phyloP scores from a whole-genome alignment of 1,140 invertebrate genomes.

The Helicorthomorpha holstii region DNA sequence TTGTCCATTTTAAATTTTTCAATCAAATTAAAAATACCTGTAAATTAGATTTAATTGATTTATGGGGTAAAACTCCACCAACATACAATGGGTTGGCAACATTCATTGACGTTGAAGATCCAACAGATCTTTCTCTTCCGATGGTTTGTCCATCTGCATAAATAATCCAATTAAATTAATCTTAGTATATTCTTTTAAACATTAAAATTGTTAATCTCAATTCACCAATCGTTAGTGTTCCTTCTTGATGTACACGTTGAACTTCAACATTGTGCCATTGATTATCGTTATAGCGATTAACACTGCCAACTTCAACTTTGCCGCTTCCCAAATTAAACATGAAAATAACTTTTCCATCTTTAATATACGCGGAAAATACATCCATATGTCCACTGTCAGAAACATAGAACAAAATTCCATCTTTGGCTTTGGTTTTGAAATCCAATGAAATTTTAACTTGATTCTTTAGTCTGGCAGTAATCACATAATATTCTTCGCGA shows the following conservation, averaged over 20 bases:
- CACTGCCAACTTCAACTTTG: slow-evolving; percentile 35
- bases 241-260: slow-evolving; percentile 24
- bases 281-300: slow-evolving; percentile 52
- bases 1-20: background rate
- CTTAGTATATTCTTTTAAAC: no score
- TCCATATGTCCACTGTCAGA: slow-evolving; percentile 46
- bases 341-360: slow-evolving; percentile 52
- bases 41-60: background rate
- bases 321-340: slow-evolving; percentile 54
- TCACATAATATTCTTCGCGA: background rate
- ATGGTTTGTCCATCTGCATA: slow-evolving; percentile 45
- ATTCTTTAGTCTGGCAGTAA: background rate
- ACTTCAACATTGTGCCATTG: slow-evolving; percentile 65
- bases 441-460: slow-evolving; percentile 55
- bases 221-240: slow-evolving; percentile 20
- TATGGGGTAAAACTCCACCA: slow-evolving; percentile 42
- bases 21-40: background rate
- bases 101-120: slow-evolving; percentile 38
- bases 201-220: no score
- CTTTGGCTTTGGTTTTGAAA: slow-evolving; percentile 54
- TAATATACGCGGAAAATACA: slow-evolving; percentile 62
- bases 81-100: slow-evolving; percentile 54
- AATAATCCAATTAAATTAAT: no score
- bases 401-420: slow-evolving; percentile 76
- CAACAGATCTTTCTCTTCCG: slow-evolving; percentile 33